Percentiles rank a stretch among this genome's conserved stretches.
These are phyloP conservation scores for Crypturellus undulatus DNA, from an alignment of 2,113 vertebrate species.

Conservation along the genomic window DNA sequence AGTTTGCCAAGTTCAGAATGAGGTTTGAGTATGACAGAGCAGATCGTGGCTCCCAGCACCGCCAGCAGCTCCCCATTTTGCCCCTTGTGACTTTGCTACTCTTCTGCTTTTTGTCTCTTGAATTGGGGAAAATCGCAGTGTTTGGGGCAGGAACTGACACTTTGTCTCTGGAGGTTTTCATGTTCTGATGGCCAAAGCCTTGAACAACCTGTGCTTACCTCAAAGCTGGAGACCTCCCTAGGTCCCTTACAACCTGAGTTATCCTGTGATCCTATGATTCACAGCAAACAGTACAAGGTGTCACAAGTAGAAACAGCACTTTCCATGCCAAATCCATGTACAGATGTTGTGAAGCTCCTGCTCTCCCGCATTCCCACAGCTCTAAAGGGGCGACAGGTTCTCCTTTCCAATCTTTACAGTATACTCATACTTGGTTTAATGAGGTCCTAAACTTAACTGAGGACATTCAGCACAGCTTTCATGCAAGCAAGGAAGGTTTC, in stretches of 20 bases:
- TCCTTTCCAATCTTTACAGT: neutral
- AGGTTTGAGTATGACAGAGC: neutral
- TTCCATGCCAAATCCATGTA: neutral
- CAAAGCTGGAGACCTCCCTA: neutral
- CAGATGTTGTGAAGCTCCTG: neutral
- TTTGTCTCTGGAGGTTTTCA: neutral
- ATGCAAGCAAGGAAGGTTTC: neutral
- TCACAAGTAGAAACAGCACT: neutral
- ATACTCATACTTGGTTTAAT: neutral
- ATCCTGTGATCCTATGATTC: neutral
- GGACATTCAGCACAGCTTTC: neutral
- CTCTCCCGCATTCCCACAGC: neutral
- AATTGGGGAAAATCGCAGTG: neutral
- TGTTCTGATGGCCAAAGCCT: neutral
- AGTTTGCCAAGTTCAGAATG: neutral
- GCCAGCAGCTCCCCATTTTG: neutral
- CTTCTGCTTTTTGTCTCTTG: neutral
- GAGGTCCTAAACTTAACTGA: neutral
- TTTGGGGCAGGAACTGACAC: neutral
- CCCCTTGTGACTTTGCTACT: neutral
- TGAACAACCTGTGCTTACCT: neutral
- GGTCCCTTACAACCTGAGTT: neutral
- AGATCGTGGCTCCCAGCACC: neutral
- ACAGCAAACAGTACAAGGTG: neutral
- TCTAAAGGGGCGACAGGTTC: neutral